phyloP scores from a whole-genome alignment of 2,888 invertebrate genomes.

The Steromphala cineraria region DNA sequence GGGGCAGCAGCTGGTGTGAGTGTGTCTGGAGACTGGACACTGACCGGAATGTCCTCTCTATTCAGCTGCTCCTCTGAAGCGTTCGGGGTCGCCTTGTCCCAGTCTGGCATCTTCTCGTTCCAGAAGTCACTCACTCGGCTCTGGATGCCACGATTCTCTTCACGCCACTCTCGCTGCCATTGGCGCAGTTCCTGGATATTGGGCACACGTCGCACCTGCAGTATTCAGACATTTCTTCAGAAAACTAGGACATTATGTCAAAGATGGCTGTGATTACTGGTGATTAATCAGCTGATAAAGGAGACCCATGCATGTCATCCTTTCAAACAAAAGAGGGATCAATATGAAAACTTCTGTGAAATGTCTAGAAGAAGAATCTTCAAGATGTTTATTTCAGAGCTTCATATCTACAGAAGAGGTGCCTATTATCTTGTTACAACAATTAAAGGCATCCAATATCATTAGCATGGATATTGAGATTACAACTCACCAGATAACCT shows the following conservation, averaged over 20 bases:
- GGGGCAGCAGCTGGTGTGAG: neutral
- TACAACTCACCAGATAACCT: constrained; percentile 69
- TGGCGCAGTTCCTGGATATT: constrained; percentile 73
- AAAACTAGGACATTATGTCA: too few relatives aligned
- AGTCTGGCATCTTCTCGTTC: constrained; percentile 67
- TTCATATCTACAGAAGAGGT: neutral
- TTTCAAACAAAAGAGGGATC: too few relatives aligned
- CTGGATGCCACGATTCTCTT: constrained; percentile 68
- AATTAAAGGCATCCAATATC: neutral
- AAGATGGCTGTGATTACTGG: too few relatives aligned
- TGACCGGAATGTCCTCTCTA: constrained; percentile 25
- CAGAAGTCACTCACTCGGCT: constrained; percentile 72
- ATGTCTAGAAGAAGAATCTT: too few relatives aligned
- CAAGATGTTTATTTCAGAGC: too few relatives aligned
- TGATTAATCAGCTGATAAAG: too few relatives aligned
- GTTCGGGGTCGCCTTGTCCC: constrained; percentile 36
- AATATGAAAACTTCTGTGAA: too few relatives aligned
- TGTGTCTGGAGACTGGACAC: constrained; percentile 33
- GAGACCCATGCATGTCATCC: too few relatives aligned
- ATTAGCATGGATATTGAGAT: neutral
- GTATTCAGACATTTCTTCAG: neutral
- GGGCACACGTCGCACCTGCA: constrained; percentile 68
- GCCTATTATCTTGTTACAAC: neutral
- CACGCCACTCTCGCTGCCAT: constrained; percentile 75
- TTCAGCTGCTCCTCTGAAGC: constrained; percentile 34